Conservation (phyloP, 2,888 invertebrate genomes). For the Platycheirus albimanus region DNA sequence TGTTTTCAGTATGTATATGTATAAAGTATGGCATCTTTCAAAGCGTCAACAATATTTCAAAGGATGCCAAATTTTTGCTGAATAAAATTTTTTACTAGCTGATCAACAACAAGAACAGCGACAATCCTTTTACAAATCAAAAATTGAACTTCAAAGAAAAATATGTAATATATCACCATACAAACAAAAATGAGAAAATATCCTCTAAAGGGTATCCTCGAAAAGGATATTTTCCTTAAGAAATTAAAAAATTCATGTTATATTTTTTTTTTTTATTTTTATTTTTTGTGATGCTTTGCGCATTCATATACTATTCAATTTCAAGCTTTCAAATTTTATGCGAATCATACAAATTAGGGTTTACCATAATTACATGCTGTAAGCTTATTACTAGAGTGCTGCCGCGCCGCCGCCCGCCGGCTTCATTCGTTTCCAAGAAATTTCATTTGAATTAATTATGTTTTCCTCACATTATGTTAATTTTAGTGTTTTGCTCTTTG, state of each 20-base stretch:
- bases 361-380: conserved; percentile 69
- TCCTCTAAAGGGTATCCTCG: not conserved
- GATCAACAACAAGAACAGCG: no score
- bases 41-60: no score
- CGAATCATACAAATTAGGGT: conserved; percentile 68
- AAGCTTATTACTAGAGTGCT: conserved; percentile 54
- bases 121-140: not conserved
- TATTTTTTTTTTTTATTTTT: not conserved
- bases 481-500: conserved; percentile 68
- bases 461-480: conserved; percentile 65
- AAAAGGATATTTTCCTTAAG: conserved; percentile 23
- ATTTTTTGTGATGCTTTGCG: not conserved
- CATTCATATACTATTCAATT: not conserved
- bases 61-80: no score
- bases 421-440: conserved; percentile 58
- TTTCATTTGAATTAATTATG: conserved; percentile 70
- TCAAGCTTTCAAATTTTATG: conserved; percentile 45
- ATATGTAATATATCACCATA: not conserved
- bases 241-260: conserved; percentile 13
- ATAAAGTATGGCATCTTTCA: no score
- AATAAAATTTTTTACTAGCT: no score
- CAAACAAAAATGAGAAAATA: not conserved
- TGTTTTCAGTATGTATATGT: no score
- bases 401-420: not conserved
- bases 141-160: conserved; percentile 31